Percentiles rank a stretch among this genome's conserved stretches.
Evolutionary conservation across 2,888 invertebrate genomes (phyloP).

Genomic region (Ormyrus rosae): DNA sequence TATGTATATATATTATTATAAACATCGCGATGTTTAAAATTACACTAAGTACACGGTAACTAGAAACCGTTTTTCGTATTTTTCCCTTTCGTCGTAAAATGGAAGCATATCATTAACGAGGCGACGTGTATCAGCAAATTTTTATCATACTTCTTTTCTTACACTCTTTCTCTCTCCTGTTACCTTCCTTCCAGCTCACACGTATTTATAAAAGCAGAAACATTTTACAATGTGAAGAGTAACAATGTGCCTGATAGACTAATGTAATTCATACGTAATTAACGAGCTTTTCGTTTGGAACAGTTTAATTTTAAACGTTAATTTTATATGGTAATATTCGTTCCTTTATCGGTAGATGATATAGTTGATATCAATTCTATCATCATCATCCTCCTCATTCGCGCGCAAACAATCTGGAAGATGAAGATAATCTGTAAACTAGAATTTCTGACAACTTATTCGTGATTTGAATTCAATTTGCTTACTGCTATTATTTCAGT

Average conservation of each 20-base stretch:
- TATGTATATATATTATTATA: conserved; percentile 11
- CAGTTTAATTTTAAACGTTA: no score
- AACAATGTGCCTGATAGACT: conserved; percentile 19
- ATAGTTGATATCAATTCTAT: no score
- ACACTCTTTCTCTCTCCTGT: not conserved
- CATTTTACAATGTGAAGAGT: conserved; percentile 32
- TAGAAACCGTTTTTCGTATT: conserved; percentile 15
- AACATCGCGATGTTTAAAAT: conserved; percentile 40
- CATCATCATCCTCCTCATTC: no score
- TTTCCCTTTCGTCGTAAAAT: not conserved
- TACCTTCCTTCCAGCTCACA: no score
- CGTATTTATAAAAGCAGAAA: not conserved
- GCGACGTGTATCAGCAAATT: not conserved
- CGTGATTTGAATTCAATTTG: no score
- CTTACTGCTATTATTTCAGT: no score
- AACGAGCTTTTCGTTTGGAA: not conserved
- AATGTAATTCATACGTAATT: conserved; percentile 24
- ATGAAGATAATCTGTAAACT: no score
- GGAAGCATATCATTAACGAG: conserved; percentile 26
- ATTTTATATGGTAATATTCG: no score
- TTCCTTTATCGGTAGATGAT: no score
- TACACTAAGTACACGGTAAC: conserved; percentile 44
- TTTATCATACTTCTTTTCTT: not conserved
- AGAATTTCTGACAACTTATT: no score
- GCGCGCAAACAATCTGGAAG: no score